Evolutionary conservation across 1,140 invertebrate species (phyloP).

Genomic region (Sinella curviseta): DNA sequence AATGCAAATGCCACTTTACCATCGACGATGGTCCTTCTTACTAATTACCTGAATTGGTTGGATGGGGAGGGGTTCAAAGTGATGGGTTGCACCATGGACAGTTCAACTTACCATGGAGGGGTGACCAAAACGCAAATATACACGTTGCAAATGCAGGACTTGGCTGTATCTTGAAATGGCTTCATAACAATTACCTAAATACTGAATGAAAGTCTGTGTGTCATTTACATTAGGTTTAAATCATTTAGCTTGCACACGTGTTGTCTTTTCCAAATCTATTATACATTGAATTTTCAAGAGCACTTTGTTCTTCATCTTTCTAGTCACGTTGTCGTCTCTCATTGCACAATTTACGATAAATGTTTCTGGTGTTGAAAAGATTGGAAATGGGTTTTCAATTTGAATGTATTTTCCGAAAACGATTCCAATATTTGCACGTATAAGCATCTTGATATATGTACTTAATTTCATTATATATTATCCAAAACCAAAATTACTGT

Average conservation of each 20-base stretch:
- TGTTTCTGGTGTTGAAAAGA: no score
- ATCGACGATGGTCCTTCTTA: constrained; percentile 23
- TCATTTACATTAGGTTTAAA: neutral
- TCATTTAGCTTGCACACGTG: neutral
- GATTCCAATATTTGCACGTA: no score
- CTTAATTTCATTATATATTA: no score
- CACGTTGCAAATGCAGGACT: constrained; percentile 28
- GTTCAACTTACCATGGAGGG: constrained; percentile 31
- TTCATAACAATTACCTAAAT: neutral
- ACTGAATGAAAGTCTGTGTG: neutral
- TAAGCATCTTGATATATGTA: no score
- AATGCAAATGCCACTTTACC: constrained; percentile 10
- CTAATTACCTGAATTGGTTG: constrained; percentile 24
- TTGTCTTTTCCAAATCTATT: no score
- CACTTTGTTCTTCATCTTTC: no score
- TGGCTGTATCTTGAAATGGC: neutral
- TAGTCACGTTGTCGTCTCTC: no score
- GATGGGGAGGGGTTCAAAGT: constrained; percentile 35
- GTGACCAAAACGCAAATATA: constrained; percentile 37
- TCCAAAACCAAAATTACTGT: no score
- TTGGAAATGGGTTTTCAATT: no score
- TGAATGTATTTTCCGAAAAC: no score
- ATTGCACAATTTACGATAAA: no score
- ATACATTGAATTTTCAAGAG: no score
- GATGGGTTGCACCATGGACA: constrained; percentile 17